A percentile compares a stretch with the other conserved stretches of the same genome.
These are phyloP conservation scores for Tachypleus tridentatus DNA, from an alignment of 1,140 invertebrate genomes.

Conservation along the genomic window DNA sequence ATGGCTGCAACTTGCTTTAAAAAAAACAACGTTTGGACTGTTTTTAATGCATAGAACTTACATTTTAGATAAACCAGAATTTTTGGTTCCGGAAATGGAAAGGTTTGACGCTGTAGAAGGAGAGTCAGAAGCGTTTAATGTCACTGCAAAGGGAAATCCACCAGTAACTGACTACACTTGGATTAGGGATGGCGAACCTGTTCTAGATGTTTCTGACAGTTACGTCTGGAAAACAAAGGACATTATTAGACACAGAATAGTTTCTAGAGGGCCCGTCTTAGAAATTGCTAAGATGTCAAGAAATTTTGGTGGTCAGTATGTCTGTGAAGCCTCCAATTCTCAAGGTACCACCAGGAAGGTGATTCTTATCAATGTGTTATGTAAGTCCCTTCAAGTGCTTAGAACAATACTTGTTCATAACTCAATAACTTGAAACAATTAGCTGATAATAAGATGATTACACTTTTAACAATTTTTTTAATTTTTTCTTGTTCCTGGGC, in stretches of 20 bases:
- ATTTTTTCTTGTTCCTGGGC: too few relatives aligned
- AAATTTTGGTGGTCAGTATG: conserved; percentile 20
- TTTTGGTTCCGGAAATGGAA: conserved; percentile 31
- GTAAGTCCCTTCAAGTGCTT: conserved; percentile 14
- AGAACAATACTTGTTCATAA: background rate
- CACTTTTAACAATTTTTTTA: too few relatives aligned
- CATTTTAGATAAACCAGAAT: conserved; percentile 41
- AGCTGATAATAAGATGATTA: too few relatives aligned
- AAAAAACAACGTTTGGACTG: too few relatives aligned
- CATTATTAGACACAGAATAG: background rate
- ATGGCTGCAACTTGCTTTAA: too few relatives aligned
- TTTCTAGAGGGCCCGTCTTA: conserved; percentile 17
- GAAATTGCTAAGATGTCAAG: conserved; percentile 14
- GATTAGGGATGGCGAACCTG: conserved; percentile 39
- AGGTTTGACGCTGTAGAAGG: conserved; percentile 59
- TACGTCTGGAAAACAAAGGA: too few relatives aligned
- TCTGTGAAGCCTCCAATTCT: conserved; percentile 21
- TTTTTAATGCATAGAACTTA: too few relatives aligned
- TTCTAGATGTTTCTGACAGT: too few relatives aligned
- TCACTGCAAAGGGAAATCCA: conserved; percentile 76
- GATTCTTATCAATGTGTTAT: conserved; percentile 21
- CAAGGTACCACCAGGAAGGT: conserved; percentile 16
- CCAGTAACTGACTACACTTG: conserved; percentile 64
- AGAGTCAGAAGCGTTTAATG: conserved; percentile 59
- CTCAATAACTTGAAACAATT: too few relatives aligned